Evolutionary conservation across 2,888 invertebrate genomes (phyloP), one percentile per base, ranked within the genome.

Genomic region (Venustoraphidia nigricollis): DNA sequence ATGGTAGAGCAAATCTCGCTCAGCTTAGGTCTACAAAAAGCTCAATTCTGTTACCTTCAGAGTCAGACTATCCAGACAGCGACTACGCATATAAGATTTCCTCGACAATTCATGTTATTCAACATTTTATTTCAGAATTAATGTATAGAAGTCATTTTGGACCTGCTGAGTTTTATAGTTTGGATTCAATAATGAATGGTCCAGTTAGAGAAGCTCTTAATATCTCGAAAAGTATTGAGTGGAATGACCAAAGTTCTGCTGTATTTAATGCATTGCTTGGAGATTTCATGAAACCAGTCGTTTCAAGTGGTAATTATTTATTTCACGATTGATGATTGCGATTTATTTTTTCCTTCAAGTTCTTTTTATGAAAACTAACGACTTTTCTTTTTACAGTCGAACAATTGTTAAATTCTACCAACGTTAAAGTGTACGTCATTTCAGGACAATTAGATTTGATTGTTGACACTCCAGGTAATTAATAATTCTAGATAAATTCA

Each of bases 381-480:
- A 13, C n/a, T 34, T 41, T 49, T 51, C 67, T 65, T 57, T 51
- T 66, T 73, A 47, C 64, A 80, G 87, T 88, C 58, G 81, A 83
- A 59, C 66, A 69, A 49, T 66, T 87, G 10, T 65, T 88, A 17
- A 79, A 81, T 55, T 74, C 74, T 55, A 84, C 85, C 1, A 67
- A 75, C 45, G 66, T 88, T 13, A 73, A 77, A 45, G 72, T 88
- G 1, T 74, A 74, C 36, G 81, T 88, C 13, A 81, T 83, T 60
- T 83, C 79, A 54, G 89, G 87, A 35, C 88, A 90, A 58, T 69
- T 91, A 52, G 91, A 92, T 65, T 72, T 91, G 13, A 89, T 91
- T 58, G 87, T 87, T 52, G 81, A 83, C 57, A 87, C 88, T 11
- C 77, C 83, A 54, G 90, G 89, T 77, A 71, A 68, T 17, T 46